These are phyloP conservation scores for Coptotermes formosanus DNA, from an alignment of 1,140 invertebrate genomes.

Conservation along the genomic window DNA sequence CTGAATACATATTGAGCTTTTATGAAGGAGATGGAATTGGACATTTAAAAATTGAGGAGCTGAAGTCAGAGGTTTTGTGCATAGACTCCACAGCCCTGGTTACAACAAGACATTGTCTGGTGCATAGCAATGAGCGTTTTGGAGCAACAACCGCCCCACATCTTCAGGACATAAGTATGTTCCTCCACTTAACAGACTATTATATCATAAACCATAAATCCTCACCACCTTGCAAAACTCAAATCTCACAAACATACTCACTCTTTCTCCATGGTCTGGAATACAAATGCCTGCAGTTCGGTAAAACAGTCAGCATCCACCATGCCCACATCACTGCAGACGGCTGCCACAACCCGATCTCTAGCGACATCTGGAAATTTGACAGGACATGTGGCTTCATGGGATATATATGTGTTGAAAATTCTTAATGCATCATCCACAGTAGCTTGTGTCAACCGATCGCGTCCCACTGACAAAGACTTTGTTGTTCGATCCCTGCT, in stretches of 20 bases:
- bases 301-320: conserved; percentile 56
- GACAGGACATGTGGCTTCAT: conserved; percentile 50
- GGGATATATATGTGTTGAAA: conserved; percentile 55
- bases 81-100: too few relatives aligned
- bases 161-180: neutral
- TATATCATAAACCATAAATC: neutral
- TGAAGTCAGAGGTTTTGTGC: too few relatives aligned
- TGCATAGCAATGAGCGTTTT: too few relatives aligned
- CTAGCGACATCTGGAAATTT: conserved; percentile 49
- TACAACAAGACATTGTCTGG: too few relatives aligned
- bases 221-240: too few relatives aligned
- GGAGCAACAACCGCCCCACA: neutral
- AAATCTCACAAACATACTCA: conserved; percentile 39
- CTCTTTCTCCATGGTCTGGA: conserved; percentile 61
- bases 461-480: neutral
- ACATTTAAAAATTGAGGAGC: too few relatives aligned
- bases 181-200: neutral
- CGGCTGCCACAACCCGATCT: conserved; percentile 48
- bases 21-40: too few relatives aligned
- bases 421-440: conserved; percentile 53
- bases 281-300: conserved; percentile 63
- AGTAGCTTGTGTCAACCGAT: conserved; percentile 20
- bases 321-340: conserved; percentile 49
- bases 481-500: neutral
- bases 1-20: too few relatives aligned